Evolutionary conservation across 2,113 vertebrate genomes (phyloP).

Genomic region (Brachirus orientalis): DNA sequence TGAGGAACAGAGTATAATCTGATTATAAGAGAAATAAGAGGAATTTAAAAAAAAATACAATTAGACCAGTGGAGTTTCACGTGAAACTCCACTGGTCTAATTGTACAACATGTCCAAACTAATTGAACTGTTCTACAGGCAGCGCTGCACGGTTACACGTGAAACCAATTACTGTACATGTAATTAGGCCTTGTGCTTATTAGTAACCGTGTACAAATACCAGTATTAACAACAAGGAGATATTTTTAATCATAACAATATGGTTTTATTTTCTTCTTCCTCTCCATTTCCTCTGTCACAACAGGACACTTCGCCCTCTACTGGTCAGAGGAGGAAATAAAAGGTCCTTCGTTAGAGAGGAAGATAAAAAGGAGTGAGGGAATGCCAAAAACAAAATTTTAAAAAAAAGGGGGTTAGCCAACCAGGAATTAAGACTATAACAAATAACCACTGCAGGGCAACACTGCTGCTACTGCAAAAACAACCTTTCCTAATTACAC

Average conservation of each 20-base stretch:
- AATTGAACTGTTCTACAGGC: conserved; percentile 75
- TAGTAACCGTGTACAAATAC: conserved; percentile 57
- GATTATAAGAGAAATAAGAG: too few species aligned
- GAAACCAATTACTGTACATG: conserved; percentile 58
- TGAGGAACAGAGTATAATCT: too few species aligned
- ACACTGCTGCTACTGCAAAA: too few species aligned
- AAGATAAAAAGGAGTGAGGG: too few species aligned
- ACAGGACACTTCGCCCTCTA: conserved; percentile 68
- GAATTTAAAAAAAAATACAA: too few species aligned
- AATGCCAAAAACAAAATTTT: too few species aligned
- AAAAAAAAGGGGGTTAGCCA: too few species aligned
- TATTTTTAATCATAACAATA: conserved; percentile 33
- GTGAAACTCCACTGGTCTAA: conserved; percentile 65
- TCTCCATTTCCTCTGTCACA: conserved; percentile 14
- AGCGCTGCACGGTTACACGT: conserved; percentile 32
- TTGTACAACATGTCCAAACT: conserved; percentile 68
- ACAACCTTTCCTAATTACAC: too few species aligned
- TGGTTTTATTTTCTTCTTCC: conserved; percentile 18
- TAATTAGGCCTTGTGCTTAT: conserved; percentile 54
- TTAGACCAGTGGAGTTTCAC: too few species aligned
- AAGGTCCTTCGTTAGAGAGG: too few species aligned
- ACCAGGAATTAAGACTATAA: too few species aligned
- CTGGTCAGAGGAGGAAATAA: conserved; percentile 57
- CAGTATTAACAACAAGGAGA: conserved; percentile 36
- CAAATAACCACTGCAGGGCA: too few species aligned